Evolutionary conservation across 2,113 vertebrate species (phyloP).

Genomic region (Prietella phreatophila): DNA sequence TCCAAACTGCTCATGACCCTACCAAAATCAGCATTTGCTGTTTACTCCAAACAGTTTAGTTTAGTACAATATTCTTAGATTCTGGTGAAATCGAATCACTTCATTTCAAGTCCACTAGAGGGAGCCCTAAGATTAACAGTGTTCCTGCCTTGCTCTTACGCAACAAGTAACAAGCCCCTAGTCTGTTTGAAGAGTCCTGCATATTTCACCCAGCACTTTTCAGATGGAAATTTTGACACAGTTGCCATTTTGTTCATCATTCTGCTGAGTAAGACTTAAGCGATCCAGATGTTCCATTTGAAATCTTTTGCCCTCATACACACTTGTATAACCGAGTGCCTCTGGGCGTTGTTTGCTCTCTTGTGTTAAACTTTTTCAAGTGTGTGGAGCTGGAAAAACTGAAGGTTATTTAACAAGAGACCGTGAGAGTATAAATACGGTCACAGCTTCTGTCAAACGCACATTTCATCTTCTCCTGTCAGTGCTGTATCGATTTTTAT

Average conservation of each 20-base stretch:
- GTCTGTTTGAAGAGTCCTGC: background rate
- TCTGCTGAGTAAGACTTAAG: conserved; percentile 38
- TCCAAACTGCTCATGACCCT: background rate
- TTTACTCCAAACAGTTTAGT: background rate
- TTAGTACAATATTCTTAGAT: background rate
- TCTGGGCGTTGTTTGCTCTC: conserved; percentile 41
- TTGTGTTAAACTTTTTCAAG: conserved; percentile 37
- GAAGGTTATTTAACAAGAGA: conserved; percentile 19
- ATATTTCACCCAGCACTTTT: background rate
- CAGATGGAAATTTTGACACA: conserved; percentile 2
- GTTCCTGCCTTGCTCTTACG: background rate
- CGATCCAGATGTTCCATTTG: conserved; percentile 49
- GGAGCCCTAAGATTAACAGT: conserved; percentile 23
- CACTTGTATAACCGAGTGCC: conserved; percentile 46
- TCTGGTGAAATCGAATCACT: background rate
- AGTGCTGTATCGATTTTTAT: conserved; percentile 13
- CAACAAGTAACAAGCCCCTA: background rate
- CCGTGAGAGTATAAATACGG: background rate
- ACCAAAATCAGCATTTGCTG: background rate
- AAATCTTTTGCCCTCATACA: conserved; percentile 27
- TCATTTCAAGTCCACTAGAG: conserved; percentile 34
- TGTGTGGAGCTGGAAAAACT: conserved; percentile 15
- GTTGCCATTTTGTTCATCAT: conserved; percentile 22
- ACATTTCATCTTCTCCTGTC: background rate
- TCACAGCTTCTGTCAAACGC: background rate